These are phyloP conservation scores for Camptogramma bilineatum DNA, from an alignment of 2,888 invertebrate genomes.

Conservation along the genomic window DNA sequence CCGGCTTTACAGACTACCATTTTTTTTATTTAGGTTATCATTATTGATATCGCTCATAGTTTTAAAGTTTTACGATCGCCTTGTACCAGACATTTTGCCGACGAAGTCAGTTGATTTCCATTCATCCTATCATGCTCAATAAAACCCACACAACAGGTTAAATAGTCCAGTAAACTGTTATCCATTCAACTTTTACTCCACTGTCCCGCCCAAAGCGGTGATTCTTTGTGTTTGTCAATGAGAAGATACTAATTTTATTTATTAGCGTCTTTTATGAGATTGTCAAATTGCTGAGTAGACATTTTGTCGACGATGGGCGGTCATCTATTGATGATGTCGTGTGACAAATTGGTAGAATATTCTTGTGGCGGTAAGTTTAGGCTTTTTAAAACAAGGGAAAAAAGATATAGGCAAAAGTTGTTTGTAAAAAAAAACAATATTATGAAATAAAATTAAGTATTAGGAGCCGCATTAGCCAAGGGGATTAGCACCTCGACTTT, in stretches of 20 bases:
- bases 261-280: slow-evolving; percentile 74
- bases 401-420: too few species aligned
- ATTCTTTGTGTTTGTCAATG: slow-evolving; percentile 57
- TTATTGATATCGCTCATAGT: neutral
- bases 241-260: slow-evolving; percentile 79
- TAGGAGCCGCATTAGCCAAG: too few species aligned
- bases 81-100: neutral
- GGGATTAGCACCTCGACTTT: too few species aligned
- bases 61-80: neutral
- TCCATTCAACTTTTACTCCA: slow-evolving; percentile 15
- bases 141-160: slow-evolving; percentile 52
- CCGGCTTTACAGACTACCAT: too few species aligned
- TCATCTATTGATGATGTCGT: slow-evolving; percentile 56
- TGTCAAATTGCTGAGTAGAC: slow-evolving; percentile 71
- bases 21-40: neutral
- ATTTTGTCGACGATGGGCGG: slow-evolving; percentile 52
- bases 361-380: too few species aligned
- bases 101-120: slow-evolving; percentile 39
- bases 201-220: slow-evolving; percentile 60
- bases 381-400: too few species aligned
- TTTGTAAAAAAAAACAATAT: too few species aligned
- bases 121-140: slow-evolving; percentile 62
- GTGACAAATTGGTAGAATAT: slow-evolving; percentile 55
- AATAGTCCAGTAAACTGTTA: slow-evolving; percentile 35
- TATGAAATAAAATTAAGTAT: too few species aligned